These are phyloP conservation scores for Rhinoraja longicauda DNA, from an alignment of 2,797 vertebrate species.

Conservation along the genomic window DNA sequence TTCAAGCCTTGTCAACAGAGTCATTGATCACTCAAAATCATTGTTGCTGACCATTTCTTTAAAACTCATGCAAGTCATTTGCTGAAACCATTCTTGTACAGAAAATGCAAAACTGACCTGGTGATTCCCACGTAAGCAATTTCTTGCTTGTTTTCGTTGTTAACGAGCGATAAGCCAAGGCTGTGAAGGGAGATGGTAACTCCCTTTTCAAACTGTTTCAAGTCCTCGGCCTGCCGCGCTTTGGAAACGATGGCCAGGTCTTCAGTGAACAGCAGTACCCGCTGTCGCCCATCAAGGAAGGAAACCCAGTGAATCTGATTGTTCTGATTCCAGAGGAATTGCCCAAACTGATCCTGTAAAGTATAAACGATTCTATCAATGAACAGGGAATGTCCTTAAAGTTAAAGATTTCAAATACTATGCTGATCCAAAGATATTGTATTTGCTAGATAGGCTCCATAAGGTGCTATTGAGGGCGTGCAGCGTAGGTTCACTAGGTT, in stretches of 20 bases:
- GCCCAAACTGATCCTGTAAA: conserved; percentile 78
- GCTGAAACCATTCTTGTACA: not conserved
- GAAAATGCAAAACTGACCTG: conserved; percentile 59
- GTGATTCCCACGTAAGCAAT: conserved; percentile 88
- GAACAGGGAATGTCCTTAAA: not conserved
- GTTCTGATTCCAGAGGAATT: conserved; percentile 72
- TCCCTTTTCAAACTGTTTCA: conserved; percentile 86
- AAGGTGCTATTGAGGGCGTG: too few species aligned
- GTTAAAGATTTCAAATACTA: not conserved
- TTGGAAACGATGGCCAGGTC: conserved; percentile 83
- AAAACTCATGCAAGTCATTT: not conserved
- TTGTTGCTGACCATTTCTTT: not conserved
- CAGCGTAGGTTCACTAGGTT: too few species aligned
- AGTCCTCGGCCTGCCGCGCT: conserved; percentile 85
- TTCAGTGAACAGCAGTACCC: conserved; percentile 86
- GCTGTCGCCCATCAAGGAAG: conserved; percentile 87
- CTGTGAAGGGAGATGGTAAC: conserved; percentile 80
- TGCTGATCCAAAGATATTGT: too few species aligned
- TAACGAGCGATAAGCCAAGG: conserved; percentile 85
- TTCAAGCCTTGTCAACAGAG: not conserved
- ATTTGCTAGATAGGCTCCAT: too few species aligned
- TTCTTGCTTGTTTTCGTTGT: conserved; percentile 78
- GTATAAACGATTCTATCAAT: not conserved
- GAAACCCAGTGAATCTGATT: conserved; percentile 89
- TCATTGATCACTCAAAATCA: not conserved